Conservation (phyloP, 2,888 invertebrate species). For the Tenthredo distinguenda region DNA sequence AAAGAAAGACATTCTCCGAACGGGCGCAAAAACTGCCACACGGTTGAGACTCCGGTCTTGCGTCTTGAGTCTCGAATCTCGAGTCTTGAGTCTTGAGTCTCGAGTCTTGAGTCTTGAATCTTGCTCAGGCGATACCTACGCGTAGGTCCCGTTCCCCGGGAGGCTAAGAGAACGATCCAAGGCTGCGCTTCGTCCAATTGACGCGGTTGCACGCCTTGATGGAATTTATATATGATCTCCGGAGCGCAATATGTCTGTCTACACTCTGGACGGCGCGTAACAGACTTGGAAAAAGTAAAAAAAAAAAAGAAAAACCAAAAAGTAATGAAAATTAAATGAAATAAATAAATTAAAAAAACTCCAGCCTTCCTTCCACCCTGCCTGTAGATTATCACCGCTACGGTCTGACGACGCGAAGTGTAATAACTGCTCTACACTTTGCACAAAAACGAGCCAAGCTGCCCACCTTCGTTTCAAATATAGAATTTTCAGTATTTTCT, state of each 20-base stretch:
- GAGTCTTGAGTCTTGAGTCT: not conserved
- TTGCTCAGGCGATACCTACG: conserved; percentile 24
- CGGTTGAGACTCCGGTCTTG: not conserved
- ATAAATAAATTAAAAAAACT: not conserved
- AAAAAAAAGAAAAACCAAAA: not conserved
- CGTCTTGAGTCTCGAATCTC: not conserved
- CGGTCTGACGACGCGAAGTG: conserved; percentile 2
- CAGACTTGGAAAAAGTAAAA: not conserved
- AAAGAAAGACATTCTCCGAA: conserved; percentile 50
- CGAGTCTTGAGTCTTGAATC: not conserved
- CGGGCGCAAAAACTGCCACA: conserved; percentile 39
- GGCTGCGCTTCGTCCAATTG: conserved; percentile 43
- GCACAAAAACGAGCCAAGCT: not conserved
- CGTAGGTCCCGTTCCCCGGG: conserved; percentile 46
- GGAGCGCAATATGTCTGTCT: conserved; percentile 41
- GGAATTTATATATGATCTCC: conserved; percentile 44
- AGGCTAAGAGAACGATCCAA: conserved; percentile 33
- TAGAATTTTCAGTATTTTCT: not conserved
- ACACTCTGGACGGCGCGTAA: conserved; percentile 21
- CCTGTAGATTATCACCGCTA: conserved; percentile 9
- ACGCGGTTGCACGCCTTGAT: conserved; percentile 42
- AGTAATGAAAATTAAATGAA: not conserved
- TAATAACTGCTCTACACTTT: not conserved
- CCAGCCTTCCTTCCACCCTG: conserved; percentile 3
- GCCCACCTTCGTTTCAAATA: not conserved